Base-by-base conservation (phyloP, 2,113 vertebrate species). In the Tichodroma muraria region DNA sequence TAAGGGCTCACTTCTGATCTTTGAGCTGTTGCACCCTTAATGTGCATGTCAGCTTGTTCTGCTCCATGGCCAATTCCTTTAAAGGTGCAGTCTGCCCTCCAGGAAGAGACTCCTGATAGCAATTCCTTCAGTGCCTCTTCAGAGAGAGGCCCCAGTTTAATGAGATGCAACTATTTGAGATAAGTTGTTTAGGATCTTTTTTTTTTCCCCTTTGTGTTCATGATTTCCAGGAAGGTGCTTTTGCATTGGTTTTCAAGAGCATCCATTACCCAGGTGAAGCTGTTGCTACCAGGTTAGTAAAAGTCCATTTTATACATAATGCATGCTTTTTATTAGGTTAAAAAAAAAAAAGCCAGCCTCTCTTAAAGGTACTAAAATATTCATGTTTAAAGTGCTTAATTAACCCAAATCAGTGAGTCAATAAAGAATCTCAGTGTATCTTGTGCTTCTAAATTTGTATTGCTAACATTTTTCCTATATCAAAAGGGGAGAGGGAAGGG, bases 181-280 rank as follows among this genome's bases (percentile, higher is more conserved):
- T 94, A 88, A 84, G 19, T 61, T 83, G 24, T 72, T 77, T 20
- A 76, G 53, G 49, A 61, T 56, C 10, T 44, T 15, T 44, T 31
- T 70, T 30, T 66, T 53, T 21, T 9, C 23, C 68, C 11, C 54
- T 84, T 22, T 81, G 14, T 86, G 85, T 65, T 15, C 69, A 14
- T 91, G 35, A 31, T 85, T 97, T 95, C 47, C 92, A 99, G 99
- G 99, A 99, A 97, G 99, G 99, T 6, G 98, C 99, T 63, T 99
- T 99, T 64, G 99, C 99, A 1, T 88, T 99, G 92, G 99, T 99
- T 95, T 99, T 99, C 97, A 99, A 99, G 98, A 99, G 99, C 78
- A 97, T 98, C 69, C 98, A 98, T 96, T 99, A 98, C 93, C 99
- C 99, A 11, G 98, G 98, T 94, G 98, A 99, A 97, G 99, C 99